Conservation (phyloP, 2,797 vertebrate genomes). For the Acanthis flammea region DNA sequence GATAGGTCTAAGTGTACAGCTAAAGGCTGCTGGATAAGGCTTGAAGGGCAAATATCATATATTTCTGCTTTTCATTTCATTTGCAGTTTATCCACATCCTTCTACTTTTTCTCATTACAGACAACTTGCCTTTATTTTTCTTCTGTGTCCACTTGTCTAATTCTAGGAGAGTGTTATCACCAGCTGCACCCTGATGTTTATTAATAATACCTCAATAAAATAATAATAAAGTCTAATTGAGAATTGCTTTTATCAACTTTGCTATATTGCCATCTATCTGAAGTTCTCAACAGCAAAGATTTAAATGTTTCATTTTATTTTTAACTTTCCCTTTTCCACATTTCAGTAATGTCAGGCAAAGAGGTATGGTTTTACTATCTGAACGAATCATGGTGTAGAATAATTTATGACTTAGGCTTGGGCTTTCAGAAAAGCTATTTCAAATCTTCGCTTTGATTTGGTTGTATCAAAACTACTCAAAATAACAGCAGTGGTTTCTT, state of each 20-base stretch:
- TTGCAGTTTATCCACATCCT: constrained; percentile 15
- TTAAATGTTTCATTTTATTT: constrained; percentile 80
- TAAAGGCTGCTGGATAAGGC: background rate
- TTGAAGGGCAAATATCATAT: constrained; percentile 21
- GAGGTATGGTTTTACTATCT: constrained; percentile 79
- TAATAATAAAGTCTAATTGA: constrained; percentile 69
- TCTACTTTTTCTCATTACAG: background rate
- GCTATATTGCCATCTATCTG: constrained; percentile 70
- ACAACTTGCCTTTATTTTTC: constrained; percentile 16
- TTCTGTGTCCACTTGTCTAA: constrained; percentile 32
- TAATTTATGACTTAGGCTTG: constrained; percentile 79
- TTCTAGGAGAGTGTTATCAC: constrained; percentile 3
- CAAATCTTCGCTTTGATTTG: constrained; percentile 78
- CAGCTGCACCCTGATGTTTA: constrained; percentile 44
- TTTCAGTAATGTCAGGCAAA: constrained; percentile 77
- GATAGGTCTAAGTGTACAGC: background rate
- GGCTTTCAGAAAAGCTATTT: constrained; percentile 80
- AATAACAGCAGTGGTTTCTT: constrained; percentile 75
- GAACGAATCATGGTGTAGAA: constrained; percentile 76
- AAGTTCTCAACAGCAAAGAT: constrained; percentile 72
- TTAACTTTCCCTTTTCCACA: constrained; percentile 78
- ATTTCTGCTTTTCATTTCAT: constrained; percentile 30
- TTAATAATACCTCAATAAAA: constrained; percentile 71
- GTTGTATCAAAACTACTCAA: constrained; percentile 77
- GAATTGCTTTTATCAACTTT: constrained; percentile 72